These are phyloP conservation scores for Junonia oenone DNA, from an alignment of 2,888 invertebrate genomes.

Conservation along the genomic window DNA sequence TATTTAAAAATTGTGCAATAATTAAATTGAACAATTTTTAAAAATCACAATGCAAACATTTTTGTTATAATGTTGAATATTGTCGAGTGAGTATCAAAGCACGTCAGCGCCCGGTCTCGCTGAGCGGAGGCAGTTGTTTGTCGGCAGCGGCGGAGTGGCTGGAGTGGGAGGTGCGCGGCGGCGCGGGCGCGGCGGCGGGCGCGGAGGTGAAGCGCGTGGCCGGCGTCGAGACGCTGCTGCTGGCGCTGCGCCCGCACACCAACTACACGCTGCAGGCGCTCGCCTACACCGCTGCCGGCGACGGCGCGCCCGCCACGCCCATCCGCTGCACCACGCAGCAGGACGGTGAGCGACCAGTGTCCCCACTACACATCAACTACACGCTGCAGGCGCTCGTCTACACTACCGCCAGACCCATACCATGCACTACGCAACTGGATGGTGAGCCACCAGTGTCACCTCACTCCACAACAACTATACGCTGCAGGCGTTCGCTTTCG, in stretches of 20 bases:
- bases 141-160: conserved; percentile 74
- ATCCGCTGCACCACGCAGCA: conserved; percentile 91
- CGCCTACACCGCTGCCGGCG: conserved; percentile 91
- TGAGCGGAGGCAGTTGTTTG: conserved; percentile 77
- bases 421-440: too few relatives aligned
- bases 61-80: too few relatives aligned
- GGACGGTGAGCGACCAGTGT: conserved; percentile 88
- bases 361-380: too few relatives aligned
- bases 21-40: too few relatives aligned
- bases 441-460: too few relatives aligned
- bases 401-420: too few relatives aligned
- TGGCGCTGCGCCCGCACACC: conserved; percentile 89
- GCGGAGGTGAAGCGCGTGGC: conserved; percentile 89
- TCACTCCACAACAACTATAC: conserved; percentile 95
- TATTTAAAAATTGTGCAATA: too few relatives aligned
- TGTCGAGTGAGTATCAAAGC: too few relatives aligned
- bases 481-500: conserved; percentile 90
- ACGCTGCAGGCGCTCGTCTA: too few relatives aligned
- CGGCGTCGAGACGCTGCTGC: conserved; percentile 88
- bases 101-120: too few relatives aligned
- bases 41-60: too few relatives aligned
- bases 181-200: conserved; percentile 48
- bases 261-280: conserved; percentile 93
- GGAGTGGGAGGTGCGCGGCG: conserved; percentile 70
- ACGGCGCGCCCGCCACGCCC: conserved; percentile 88